A percentile compares a stretch with the other conserved stretches of the same genome.
phyloP scores from a whole-genome alignment of 2,113 vertebrate species.

The Mastomys coucha region DNA sequence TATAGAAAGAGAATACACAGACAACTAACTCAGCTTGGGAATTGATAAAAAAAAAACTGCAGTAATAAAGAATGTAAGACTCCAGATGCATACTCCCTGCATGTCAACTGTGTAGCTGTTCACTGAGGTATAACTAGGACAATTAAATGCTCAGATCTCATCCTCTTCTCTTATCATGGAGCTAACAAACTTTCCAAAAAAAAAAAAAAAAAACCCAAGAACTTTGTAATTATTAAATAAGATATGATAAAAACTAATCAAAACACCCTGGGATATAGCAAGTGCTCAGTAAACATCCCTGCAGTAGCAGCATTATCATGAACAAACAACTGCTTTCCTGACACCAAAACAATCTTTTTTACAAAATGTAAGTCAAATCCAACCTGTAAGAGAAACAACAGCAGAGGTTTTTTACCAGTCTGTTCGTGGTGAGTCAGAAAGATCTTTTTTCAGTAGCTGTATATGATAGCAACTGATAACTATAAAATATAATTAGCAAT shows the following conservation, averaged over 20 bases:
- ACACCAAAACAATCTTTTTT: slow-evolving; percentile 32
- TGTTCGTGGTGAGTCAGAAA: neutral
- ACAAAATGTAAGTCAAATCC: slow-evolving; percentile 42
- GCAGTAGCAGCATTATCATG: neutral
- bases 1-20: neutral
- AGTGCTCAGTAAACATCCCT: slow-evolving; percentile 24
- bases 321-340: slow-evolving; percentile 2
- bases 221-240: slow-evolving; percentile 24
- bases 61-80: slow-evolving; percentile 3
- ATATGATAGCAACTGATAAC: neutral
- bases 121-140: neutral
- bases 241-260: slow-evolving; percentile 7
- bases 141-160: slow-evolving; percentile 50
- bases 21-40: slow-evolving; percentile 44
- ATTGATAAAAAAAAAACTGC: slow-evolving; percentile 17
- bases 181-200: slow-evolving; percentile 37
- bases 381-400: slow-evolving; percentile 21
- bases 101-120: slow-evolving; percentile 31
- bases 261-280: slow-evolving; percentile 25
- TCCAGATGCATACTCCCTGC: neutral
- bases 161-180: slow-evolving; percentile 40
- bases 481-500: neutral
- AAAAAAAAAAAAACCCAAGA: neutral
- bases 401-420: neutral
- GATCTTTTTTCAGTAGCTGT: slow-evolving; percentile 27